A percentile compares a stretch with the other conserved stretches of the same genome.
Evolutionary conservation across 2,888 invertebrate species (phyloP).

Genomic region (Dryomyza anilis): DNA sequence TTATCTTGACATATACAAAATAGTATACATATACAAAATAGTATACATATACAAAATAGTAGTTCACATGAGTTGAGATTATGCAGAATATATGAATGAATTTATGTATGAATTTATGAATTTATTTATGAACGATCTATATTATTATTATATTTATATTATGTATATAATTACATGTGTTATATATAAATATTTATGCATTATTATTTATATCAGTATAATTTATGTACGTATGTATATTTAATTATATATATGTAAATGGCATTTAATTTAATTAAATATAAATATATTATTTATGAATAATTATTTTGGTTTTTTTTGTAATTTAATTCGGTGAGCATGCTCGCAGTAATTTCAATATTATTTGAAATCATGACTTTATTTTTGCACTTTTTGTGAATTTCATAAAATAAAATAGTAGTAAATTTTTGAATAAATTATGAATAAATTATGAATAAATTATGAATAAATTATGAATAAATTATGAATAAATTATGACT

Average conservation of each 20-base stretch:
- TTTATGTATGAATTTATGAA: conserved; percentile 29
- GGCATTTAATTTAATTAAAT: conserved; percentile 32
- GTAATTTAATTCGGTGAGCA: conserved; percentile 7
- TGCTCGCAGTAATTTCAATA: conserved; percentile 8
- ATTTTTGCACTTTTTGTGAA: no score
- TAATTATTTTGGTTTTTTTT: conserved; percentile 22
- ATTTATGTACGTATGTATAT: conserved; percentile 21
- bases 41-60: neutral
- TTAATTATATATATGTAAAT: conserved; percentile 31
- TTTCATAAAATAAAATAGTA: no score
- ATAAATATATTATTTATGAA: conserved; percentile 13
- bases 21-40: no score
- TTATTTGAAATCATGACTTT: no score
- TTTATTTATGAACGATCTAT: conserved; percentile 25
- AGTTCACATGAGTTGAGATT: neutral
- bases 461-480: no score
- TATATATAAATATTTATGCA: conserved; percentile 21
- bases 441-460: no score
- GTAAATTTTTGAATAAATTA: no score
- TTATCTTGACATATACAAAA: conserved; percentile 21
- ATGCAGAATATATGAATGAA: conserved; percentile 19
- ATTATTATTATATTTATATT: conserved; percentile 27
- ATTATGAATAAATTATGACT: no score
- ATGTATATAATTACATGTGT: conserved; percentile 24
- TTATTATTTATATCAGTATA: conserved; percentile 3